Conservation (phyloP, 2,113 vertebrate species). For the Catharus bicknelli region DNA sequence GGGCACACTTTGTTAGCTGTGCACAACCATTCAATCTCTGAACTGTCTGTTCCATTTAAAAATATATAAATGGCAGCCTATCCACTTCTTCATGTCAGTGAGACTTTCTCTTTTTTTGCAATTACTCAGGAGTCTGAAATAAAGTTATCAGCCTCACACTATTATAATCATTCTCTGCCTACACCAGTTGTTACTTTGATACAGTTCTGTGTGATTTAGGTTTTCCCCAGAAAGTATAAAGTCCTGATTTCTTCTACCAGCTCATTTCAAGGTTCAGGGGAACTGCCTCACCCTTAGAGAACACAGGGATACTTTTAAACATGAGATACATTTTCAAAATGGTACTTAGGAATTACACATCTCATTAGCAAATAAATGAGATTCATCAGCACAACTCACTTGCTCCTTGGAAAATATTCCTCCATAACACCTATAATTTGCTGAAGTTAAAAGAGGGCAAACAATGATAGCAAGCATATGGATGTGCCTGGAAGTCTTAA, state of each 20-base stretch:
- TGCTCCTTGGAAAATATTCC: not conserved
- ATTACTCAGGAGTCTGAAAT: conserved; percentile 25
- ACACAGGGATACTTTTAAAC: not conserved
- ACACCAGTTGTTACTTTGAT: not conserved
- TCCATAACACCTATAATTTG: not conserved
- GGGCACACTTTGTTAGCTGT: not conserved
- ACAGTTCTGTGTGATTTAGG: not conserved
- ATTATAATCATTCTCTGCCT: conserved; percentile 5
- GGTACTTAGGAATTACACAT: conserved; percentile 19
- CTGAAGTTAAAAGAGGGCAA: not conserved
- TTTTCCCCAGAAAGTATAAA: not conserved
- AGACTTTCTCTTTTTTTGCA: conserved; percentile 11
- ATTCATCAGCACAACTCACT: not conserved
- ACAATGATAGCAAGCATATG: not conserved
- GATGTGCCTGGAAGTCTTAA: not conserved
- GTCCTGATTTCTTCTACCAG: not conserved
- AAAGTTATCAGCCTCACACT: conserved; percentile 3
- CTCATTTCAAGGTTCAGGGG: conserved; percentile 18
- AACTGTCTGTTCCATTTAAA: conserved; percentile 30
- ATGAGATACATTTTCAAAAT: conserved; percentile 25
- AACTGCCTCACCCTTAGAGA: not conserved
- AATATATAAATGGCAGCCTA: not conserved
- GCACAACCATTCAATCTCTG: not conserved
- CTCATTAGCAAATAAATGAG: conserved; percentile 47
- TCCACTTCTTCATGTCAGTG: not conserved